Base-by-base conservation (phyloP, 2,113 vertebrate genomes). In the Bambusicola thoracicus region DNA sequence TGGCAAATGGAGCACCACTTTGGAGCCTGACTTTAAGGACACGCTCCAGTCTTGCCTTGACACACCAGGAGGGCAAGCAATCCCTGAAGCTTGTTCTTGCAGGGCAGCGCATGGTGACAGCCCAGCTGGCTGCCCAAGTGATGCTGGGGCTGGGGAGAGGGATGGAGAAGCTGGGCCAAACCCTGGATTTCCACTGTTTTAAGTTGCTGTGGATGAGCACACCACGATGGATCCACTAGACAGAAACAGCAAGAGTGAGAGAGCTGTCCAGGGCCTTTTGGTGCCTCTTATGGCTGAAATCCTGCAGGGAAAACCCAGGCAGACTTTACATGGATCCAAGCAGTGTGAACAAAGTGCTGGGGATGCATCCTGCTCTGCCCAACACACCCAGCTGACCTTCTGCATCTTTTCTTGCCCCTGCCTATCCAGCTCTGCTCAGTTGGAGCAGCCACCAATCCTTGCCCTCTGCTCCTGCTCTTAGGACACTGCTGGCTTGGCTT, bases 1-100 rank as follows among this genome's bases (percentile, higher is more conserved):
- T 6, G 65, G 78, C 27, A 49, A 6, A 18, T 8, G 66, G 62
- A 44, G 16, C 41, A 11, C 53, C 40, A 14, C 12, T 4, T 21
- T 3, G 14, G 40, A 20, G 38, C 17, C 32, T 13, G 32, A 6
- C 19, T 16, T 30, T 3, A 34, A 29, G 68, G 80, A 29, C 15
- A 3, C 0, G 0, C 7, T 43, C 8, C 6, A 44, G 51, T 40
- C n/a, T 66, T 53, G 59, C 48, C 58, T 20, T 6, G 43, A 16
- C 7, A 29, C 29, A 16, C 34, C 36, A 2, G 68, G n/a, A 69
- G 44, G 40, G 15, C 29, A 73, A 83, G 90, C 0, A 0, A 29
- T 44, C 27, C 51, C 87, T 27, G 10, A 36, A 66, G 2, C 19
- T 32, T 36, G 68, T 11, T 55, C 25, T 43, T n/a, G 49, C 13